Percentiles rank a stretch among this genome's conserved stretches.
Conservation (phyloP, 2,113 vertebrate genomes). For the Tragulus kanchil region DNA sequence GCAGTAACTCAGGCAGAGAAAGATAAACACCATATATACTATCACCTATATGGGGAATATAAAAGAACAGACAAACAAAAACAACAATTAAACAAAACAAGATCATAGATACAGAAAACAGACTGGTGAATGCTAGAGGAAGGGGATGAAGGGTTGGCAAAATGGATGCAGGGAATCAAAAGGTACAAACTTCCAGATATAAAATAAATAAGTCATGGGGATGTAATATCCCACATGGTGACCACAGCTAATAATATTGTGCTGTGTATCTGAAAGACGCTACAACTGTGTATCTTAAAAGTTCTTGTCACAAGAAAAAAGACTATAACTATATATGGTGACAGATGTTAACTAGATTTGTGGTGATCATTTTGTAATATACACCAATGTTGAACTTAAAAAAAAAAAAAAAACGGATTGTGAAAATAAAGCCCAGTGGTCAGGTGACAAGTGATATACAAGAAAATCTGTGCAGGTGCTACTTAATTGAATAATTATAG, state of each 20-base stretch:
- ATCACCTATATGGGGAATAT: not conserved
- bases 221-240: not conserved
- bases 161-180: not conserved
- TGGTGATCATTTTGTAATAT: not conserved
- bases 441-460: not conserved
- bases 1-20: not conserved
- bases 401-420: not conserved
- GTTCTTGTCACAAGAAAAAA: constrained; percentile 15
- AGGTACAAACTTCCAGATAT: not conserved
- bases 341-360: not conserved
- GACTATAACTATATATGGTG: not conserved
- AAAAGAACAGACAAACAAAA: not conserved
- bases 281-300: not conserved
- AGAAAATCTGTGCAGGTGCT: not conserved
- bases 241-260: not conserved
- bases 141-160: not conserved
- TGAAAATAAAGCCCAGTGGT: not conserved
- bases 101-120: not conserved
- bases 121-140: not conserved
- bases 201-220: not conserved
- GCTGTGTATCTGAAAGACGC: not conserved
- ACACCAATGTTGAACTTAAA: not conserved
- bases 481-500: not conserved
- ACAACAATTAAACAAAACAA: not conserved
- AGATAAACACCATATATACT: not conserved